phyloP scores from a whole-genome alignment of 2,888 invertebrate species.

The Apotomis betuletana region DNA sequence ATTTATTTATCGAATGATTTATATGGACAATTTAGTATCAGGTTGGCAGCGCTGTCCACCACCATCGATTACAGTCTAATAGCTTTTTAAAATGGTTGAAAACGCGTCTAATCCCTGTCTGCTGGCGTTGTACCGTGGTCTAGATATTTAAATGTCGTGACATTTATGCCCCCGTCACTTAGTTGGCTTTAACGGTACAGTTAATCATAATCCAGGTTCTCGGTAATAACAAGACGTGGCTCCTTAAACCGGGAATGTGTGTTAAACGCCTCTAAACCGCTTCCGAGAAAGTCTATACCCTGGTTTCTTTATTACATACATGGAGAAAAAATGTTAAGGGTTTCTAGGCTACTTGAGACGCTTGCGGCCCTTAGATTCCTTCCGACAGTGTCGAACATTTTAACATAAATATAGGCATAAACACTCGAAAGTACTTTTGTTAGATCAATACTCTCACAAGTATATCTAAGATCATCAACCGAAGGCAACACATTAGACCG shows the following conservation, averaged over 20 bases:
- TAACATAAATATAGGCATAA: conserved; percentile 1
- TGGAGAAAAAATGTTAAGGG: conserved; percentile 36
- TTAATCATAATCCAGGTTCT: conserved; percentile 57
- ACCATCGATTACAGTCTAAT: conserved; percentile 46
- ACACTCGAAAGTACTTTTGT: background rate
- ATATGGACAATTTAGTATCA: conserved; percentile 51
- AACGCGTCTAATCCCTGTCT: conserved; percentile 53
- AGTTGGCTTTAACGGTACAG: conserved; percentile 57
- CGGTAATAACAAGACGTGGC: conserved; percentile 50
- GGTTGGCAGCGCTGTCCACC: conserved; percentile 48
- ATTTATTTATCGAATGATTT: conserved; percentile 49
- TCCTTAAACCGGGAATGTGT: conserved; percentile 65
- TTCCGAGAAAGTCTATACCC: conserved; percentile 57
- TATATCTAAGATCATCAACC: conserved; percentile 42
- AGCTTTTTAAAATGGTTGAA: conserved; percentile 54
- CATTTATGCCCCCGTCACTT: conserved; percentile 52
- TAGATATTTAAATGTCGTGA: conserved; percentile 56
- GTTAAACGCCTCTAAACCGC: conserved; percentile 62
- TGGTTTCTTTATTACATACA: conserved; percentile 39
- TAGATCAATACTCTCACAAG: conserved; percentile 15
- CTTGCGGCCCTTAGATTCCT: conserved; percentile 1
- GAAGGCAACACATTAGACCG: conserved; percentile 45
- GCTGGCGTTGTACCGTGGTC: conserved; percentile 55
- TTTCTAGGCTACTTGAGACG: conserved; percentile 28
- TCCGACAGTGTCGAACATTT: background rate